These are phyloP conservation scores for Meriones unguiculatus DNA, from an alignment of 2,113 vertebrate genomes.

Conservation along the genomic window DNA sequence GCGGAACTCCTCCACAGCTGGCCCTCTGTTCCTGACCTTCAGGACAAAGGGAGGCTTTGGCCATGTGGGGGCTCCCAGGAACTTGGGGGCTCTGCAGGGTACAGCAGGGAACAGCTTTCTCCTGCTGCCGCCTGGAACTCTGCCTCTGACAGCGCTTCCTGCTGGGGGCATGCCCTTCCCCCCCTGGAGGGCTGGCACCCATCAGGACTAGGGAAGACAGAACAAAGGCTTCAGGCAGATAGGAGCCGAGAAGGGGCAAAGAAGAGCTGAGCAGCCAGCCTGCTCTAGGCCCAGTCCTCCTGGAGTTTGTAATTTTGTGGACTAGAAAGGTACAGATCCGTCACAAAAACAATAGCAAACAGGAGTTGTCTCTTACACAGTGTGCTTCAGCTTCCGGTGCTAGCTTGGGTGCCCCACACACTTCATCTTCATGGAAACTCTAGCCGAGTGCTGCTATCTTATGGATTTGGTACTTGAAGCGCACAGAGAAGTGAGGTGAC, in stretches of 20 bases:
- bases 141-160: conserved; percentile 67
- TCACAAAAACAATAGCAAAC: background rate
- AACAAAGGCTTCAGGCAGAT: conserved; percentile 53
- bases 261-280: background rate
- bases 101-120: conserved; percentile 31
- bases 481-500: conserved; percentile 19
- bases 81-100: conserved; percentile 66
- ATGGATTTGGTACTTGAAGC: background rate
- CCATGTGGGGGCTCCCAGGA: conserved; percentile 64
- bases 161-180: conserved; percentile 56
- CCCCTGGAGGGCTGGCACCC: background rate
- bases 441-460: background rate
- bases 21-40: conserved; percentile 61
- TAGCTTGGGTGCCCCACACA: background rate
- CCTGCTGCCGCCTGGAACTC: conserved; percentile 37
- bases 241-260: background rate
- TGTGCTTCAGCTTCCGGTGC: background rate
- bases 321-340: conserved; percentile 41
- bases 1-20: conserved; percentile 72
- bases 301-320: background rate
- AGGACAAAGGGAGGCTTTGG: conserved; percentile 77
- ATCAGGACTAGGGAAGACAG: background rate
- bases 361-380: background rate
- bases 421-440: background rate
- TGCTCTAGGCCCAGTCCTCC: background rate